Conservation (phyloP, 2,113 vertebrate genomes). For the Echinops telfairi region DNA sequence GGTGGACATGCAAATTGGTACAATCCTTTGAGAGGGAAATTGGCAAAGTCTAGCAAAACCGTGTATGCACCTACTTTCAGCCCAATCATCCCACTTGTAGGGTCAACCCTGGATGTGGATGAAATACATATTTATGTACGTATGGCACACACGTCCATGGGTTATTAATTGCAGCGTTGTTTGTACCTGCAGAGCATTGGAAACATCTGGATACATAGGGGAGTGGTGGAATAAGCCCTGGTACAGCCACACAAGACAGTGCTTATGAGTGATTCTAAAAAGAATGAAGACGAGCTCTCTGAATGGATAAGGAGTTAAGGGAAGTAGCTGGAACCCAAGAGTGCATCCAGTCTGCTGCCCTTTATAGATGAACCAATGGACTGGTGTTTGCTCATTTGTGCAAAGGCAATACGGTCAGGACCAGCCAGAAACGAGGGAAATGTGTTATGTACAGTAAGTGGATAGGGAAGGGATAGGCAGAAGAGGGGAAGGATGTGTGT, state of each 20-base stretch:
- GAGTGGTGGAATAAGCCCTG: neutral
- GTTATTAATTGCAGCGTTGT: neutral
- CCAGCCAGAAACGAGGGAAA: neutral
- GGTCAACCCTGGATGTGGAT: neutral
- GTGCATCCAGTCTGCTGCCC: accelerated
- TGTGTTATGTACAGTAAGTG: neutral
- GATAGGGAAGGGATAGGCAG: no score
- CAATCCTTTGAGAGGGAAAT: neutral
- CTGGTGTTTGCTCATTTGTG: no score
- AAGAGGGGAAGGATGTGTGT: no score
- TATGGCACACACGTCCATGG: no score
- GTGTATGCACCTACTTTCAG: neutral
- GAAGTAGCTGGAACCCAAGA: neutral
- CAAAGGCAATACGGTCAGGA: neutral
- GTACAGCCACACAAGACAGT: no score
- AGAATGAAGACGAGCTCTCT: neutral
- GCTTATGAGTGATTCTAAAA: neutral
- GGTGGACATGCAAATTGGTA: neutral
- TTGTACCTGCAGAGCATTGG: neutral
- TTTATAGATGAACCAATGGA: neutral
- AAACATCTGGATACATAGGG: neutral
- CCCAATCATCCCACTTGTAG: neutral
- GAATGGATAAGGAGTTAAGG: neutral
- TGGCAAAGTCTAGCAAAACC: neutral
- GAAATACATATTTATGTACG: no score